Evolutionary conservation across 1,140 invertebrate genomes (phyloP).

Genomic region (Papilio aristodemus): DNA sequence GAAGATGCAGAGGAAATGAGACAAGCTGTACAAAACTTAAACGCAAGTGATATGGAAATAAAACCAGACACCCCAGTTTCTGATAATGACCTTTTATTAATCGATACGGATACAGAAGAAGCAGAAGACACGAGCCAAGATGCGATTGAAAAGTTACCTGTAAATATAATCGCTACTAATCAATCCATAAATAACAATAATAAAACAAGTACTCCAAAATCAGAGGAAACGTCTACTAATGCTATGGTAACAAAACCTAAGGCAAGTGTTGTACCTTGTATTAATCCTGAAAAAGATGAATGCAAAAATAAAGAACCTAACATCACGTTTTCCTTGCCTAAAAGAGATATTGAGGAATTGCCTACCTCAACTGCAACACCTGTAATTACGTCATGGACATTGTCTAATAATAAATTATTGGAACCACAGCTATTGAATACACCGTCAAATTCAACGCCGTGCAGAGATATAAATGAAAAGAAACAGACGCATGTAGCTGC

Average conservation of each 20-base stretch:
- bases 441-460: conserved; percentile 46
- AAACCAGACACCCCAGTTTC: conserved; percentile 92
- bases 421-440: conserved; percentile 70
- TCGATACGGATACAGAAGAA: conserved; percentile 93
- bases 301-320: conserved; percentile 28
- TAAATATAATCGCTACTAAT: conserved; percentile 70
- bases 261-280: conserved; percentile 56
- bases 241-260: conserved; percentile 51
- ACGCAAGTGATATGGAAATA: conserved; percentile 86
- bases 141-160: conserved; percentile 63
- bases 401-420: conserved; percentile 66
- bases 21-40: conserved; percentile 88
- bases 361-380: conserved; percentile 30
- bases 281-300: conserved; percentile 46
- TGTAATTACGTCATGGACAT: conserved; percentile 80
- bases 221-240: conserved; percentile 49
- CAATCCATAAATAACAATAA: conserved; percentile 51
- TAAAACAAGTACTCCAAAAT: conserved; percentile 46
- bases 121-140: conserved; percentile 71
- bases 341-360: background rate
- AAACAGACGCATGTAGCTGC: conserved; percentile 73
- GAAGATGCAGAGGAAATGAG: conserved; percentile 89
- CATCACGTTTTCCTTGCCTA: conserved; percentile 25
- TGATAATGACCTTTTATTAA: conserved; percentile 90
- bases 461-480: conserved; percentile 61